These are phyloP conservation scores for Diadegma fenestrale DNA, from an alignment of 2,888 invertebrate genomes.

Conservation along the genomic window DNA sequence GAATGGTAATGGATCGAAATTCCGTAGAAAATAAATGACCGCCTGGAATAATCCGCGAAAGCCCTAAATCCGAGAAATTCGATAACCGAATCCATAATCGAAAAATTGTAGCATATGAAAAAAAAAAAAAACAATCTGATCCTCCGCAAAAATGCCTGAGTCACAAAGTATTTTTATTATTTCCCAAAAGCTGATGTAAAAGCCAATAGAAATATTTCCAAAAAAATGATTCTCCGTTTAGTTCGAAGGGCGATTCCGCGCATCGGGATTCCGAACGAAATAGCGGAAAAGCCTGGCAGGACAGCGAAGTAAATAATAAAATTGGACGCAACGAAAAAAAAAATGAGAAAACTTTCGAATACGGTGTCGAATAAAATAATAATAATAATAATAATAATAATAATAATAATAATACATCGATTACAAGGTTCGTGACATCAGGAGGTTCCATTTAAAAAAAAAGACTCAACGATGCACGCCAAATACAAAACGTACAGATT, in stretches of 20 bases:
- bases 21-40: background rate
- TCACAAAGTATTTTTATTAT: background rate
- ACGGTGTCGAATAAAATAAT: conserved; percentile 20
- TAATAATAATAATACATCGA: conserved; percentile 60
- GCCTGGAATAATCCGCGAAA: background rate
- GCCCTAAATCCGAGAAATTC: background rate
- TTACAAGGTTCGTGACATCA: conserved; percentile 34
- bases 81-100: background rate
- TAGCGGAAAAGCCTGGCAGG: conserved; percentile 40
- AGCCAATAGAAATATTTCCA: background rate
- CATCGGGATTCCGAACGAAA: background rate
- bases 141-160: background rate
- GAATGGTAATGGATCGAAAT: background rate
- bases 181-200: background rate
- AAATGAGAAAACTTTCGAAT: background rate
- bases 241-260: background rate
- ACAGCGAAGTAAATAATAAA: conserved; percentile 58
- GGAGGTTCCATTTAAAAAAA: conserved; percentile 10
- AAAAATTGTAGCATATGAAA: background rate
- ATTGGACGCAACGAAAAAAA: conserved; percentile 54
- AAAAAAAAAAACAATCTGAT: background rate
- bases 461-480: conserved; percentile 39
- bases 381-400: conserved; percentile 51
- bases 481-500: conserved; percentile 20
- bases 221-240: background rate